These are phyloP conservation scores for Rhinatrema bivittatum DNA, from an alignment of 2,797 vertebrate genomes.

Conservation along the genomic window DNA sequence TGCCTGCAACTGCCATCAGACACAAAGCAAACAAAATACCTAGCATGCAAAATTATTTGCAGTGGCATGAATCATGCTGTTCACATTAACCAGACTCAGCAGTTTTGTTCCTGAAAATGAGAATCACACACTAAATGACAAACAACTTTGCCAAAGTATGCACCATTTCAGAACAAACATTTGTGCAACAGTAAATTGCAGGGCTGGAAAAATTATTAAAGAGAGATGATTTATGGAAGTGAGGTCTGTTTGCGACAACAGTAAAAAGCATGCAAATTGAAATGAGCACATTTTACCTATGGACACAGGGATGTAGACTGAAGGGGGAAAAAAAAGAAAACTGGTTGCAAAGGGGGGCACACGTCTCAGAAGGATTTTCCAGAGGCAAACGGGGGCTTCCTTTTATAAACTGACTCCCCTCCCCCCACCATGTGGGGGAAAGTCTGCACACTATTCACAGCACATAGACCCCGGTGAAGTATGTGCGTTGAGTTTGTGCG, in stretches of 20 bases:
- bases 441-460: no score
- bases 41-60: conserved; percentile 41
- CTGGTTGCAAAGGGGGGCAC: no score
- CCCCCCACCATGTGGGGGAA: no score
- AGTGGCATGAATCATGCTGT: conserved; percentile 70
- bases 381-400: no score
- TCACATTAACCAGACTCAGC: conserved; percentile 70
- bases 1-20: conserved; percentile 33
- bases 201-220: conserved; percentile 31
- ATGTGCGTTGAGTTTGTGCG: no score
- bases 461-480: no score
- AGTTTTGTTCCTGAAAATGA: conserved; percentile 67
- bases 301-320: no score
- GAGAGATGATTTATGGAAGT: conserved; percentile 23
- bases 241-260: conserved; percentile 8
- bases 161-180: conserved; percentile 68
- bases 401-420: no score
- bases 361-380: no score
- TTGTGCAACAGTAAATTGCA: conserved; percentile 50
- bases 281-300: no score
- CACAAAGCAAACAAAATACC: conserved; percentile 48
- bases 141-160: conserved; percentile 66
- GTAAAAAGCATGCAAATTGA: no score
- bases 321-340: no score
- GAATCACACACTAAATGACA: conserved; percentile 66